These are phyloP conservation scores for Oegoconia quadripuncta DNA, from an alignment of 2,888 invertebrate genomes.

Conservation along the genomic window DNA sequence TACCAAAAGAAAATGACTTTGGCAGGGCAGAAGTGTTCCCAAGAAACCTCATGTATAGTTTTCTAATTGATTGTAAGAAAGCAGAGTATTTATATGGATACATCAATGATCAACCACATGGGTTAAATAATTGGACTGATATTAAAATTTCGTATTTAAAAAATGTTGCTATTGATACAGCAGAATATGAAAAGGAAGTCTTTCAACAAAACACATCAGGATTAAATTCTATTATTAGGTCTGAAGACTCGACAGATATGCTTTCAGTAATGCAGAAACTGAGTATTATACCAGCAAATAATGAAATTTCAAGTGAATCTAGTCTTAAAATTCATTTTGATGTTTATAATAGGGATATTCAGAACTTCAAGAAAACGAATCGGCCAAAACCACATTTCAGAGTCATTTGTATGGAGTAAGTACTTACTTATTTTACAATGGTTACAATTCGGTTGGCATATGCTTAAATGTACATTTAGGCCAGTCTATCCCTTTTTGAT, in stretches of 20 bases:
- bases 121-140: conserved; percentile 52
- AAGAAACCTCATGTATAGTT: conserved; percentile 24
- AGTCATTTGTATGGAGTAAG: conserved; percentile 63
- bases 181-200: conserved; percentile 31
- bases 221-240: conserved; percentile 41
- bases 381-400: conserved; percentile 64
- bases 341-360: conserved; percentile 64
- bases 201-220: conserved; percentile 24
- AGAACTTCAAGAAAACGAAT: conserved; percentile 57
- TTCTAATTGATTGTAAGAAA: conserved; percentile 34
- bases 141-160: conserved; percentile 51
- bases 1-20: conserved; percentile 52
- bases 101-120: conserved; percentile 34
- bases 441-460: not conserved
- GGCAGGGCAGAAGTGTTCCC: conserved; percentile 49
- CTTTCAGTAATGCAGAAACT: conserved; percentile 48
- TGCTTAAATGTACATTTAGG: too few relatives aligned
- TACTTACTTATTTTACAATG: conserved; percentile 22
- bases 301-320: conserved; percentile 27
- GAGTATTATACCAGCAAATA: conserved; percentile 47
- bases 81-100: conserved; percentile 49
- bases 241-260: conserved; percentile 49
- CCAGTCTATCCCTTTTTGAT: not conserved
- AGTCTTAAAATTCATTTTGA: conserved; percentile 55
- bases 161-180: conserved; percentile 42